Percentiles rank a stretch among this genome's conserved stretches.
phyloP scores from a whole-genome alignment of 2,888 invertebrate genomes.

The Ormyrus thymus region DNA sequence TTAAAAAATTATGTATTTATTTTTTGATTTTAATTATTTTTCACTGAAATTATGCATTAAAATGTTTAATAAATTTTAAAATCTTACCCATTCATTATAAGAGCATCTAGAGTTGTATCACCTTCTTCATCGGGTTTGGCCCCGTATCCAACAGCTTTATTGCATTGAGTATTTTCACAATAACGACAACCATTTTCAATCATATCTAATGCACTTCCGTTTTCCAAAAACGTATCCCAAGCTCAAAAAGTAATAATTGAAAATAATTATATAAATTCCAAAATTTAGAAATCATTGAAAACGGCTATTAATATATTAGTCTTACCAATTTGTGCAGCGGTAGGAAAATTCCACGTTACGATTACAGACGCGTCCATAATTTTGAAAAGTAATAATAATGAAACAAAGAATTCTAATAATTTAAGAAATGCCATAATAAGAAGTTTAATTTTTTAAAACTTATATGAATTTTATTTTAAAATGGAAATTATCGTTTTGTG shows the following conservation, averaged over 20 bases:
- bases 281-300: no score
- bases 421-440: no score
- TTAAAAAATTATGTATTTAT: background rate
- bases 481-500: no score
- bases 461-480: no score
- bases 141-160: conserved; percentile 95
- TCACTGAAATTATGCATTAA: background rate
- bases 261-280: no score
- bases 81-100: conserved; percentile 96
- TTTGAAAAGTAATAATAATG: no score
- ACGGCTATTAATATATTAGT: no score
- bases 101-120: conserved; percentile 96
- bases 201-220: conserved; percentile 85
- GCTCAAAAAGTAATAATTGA: conserved; percentile 75
- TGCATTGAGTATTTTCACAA: conserved; percentile 93
- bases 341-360: no score
- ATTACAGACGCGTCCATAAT: no score
- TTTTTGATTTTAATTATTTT: background rate
- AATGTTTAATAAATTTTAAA: background rate
- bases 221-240: conserved; percentile 81
- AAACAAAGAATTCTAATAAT: no score
- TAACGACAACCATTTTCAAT: conserved; percentile 89
- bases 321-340: no score
- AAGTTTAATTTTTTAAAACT: no score
- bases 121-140: conserved; percentile 97